A percentile compares a stretch with the other conserved stretches of the same genome.
phyloP scores from a whole-genome alignment of 1,140 invertebrate genomes.

The Bombus polaris region DNA sequence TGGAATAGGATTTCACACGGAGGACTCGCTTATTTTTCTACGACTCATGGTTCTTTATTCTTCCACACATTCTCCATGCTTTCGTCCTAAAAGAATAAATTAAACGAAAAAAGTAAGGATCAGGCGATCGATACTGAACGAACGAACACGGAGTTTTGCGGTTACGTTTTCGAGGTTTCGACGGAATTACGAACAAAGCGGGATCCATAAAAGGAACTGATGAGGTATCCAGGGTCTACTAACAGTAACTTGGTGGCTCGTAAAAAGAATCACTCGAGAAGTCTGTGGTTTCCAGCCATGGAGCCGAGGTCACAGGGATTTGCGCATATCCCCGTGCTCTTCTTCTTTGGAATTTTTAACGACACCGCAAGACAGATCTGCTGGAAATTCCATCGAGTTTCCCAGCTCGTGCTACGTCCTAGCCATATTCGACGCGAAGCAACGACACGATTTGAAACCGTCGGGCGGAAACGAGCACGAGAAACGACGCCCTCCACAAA shows the following conservation, averaged over 20 bases:
- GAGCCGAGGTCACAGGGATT: not conserved
- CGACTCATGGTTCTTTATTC: not conserved
- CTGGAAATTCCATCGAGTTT: not conserved
- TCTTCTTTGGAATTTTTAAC: not conserved
- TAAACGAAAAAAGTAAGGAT: not conserved
- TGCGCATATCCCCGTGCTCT: not conserved
- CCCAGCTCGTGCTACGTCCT: not conserved
- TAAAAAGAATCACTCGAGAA: constrained; percentile 55
- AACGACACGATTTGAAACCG: no score
- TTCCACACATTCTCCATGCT: no score
- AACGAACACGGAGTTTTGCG: not conserved
- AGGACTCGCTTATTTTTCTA: not conserved
- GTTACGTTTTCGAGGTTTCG: constrained; percentile 44
- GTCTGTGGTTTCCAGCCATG: constrained; percentile 26
- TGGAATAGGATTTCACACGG: not conserved
- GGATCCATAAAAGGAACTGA: constrained; percentile 40
- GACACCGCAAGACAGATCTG: not conserved
- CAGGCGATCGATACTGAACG: not conserved
- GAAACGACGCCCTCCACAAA: not conserved
- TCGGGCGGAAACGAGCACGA: not conserved
- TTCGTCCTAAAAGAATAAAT: not conserved
- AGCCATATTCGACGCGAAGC: not conserved
- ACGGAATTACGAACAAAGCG: constrained; percentile 41
- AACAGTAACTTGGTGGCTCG: constrained; percentile 41
- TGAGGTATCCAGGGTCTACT: constrained; percentile 20